Percentiles rank a stretch among this genome's conserved stretches.
These are phyloP conservation scores for Xestia sexstrigata DNA, from an alignment of 2,888 invertebrate genomes.

Conservation along the genomic window DNA sequence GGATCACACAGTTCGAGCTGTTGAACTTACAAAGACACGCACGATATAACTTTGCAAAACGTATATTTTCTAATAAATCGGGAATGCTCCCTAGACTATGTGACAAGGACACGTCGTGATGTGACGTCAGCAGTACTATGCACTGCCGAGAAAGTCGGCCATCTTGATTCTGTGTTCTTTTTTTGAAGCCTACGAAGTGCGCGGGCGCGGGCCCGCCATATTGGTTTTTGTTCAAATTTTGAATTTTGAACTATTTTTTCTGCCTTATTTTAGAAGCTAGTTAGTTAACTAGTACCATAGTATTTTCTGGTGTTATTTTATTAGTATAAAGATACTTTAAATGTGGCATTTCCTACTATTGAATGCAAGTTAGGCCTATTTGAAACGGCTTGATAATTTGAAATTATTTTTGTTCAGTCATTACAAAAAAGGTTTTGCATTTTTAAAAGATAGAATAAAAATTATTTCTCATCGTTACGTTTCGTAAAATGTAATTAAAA, in stretches of 20 bases:
- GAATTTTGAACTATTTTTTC: conserved; percentile 45
- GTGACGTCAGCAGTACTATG: conserved; percentile 89
- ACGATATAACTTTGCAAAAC: conserved; percentile 57
- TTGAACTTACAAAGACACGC: conserved; percentile 61
- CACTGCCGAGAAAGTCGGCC: conserved; percentile 89
- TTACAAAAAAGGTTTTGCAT: background rate
- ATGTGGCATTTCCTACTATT: background rate
- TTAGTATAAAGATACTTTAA: background rate
- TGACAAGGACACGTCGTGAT: conserved; percentile 87
- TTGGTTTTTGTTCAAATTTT: conserved; percentile 77
- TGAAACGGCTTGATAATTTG: conserved; percentile 6
- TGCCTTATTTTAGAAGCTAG: background rate
- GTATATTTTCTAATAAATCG: conserved; percentile 70
- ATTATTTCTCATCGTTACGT: background rate
- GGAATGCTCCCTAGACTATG: conserved; percentile 79
- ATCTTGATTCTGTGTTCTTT: conserved; percentile 88
- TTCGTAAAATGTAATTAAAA: background rate
- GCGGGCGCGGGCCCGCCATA: conserved; percentile 82
- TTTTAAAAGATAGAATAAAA: background rate
- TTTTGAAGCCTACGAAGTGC: conserved; percentile 88
- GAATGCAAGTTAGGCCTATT: conserved; percentile 52
- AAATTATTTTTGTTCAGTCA: background rate
- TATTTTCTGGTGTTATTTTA: background rate
- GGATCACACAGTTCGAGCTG: conserved; percentile 32
- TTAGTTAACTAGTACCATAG: background rate